A percentile compares a stretch with the other conserved stretches of the same genome.
These are phyloP conservation scores for Serilophus lunatus DNA, from an alignment of 2,113 vertebrate species.

Conservation along the genomic window DNA sequence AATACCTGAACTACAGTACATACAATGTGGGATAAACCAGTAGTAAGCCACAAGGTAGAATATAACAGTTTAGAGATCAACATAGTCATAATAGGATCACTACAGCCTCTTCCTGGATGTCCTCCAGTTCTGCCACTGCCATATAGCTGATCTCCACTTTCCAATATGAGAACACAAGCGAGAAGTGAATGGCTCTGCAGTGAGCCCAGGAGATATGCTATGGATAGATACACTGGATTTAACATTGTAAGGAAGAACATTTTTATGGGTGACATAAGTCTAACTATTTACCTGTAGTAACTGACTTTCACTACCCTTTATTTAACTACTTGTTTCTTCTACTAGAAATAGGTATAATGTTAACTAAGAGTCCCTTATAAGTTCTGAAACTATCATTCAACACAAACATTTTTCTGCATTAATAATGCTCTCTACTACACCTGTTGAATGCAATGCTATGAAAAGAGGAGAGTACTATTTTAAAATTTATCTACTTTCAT, in stretches of 20 bases:
- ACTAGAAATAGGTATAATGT: neutral
- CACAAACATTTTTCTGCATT: neutral
- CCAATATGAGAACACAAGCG: neutral
- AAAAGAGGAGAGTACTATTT: neutral
- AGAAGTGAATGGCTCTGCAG: neutral
- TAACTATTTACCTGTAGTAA: neutral
- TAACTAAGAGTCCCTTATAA: neutral
- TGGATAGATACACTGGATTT: neutral
- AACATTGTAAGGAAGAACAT: neutral
- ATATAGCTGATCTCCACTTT: neutral
- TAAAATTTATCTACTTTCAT: neutral
- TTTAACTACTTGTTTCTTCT: neutral
- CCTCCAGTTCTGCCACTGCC: neutral
- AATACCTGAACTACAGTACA: neutral
- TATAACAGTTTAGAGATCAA: neutral
- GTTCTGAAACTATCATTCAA: neutral
- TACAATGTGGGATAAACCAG: neutral
- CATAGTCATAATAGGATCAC: rapidly evolving
- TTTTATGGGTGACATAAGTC: neutral
- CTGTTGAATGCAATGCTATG: neutral
- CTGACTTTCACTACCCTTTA: neutral
- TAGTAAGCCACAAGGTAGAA: neutral
- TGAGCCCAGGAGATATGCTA: neutral
- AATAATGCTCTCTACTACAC: neutral
- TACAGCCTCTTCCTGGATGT: neutral